Percentiles rank a stretch among this genome's conserved stretches.
Conservation (phyloP, 2,888 invertebrate genomes). For the Thelaira solivaga region DNA sequence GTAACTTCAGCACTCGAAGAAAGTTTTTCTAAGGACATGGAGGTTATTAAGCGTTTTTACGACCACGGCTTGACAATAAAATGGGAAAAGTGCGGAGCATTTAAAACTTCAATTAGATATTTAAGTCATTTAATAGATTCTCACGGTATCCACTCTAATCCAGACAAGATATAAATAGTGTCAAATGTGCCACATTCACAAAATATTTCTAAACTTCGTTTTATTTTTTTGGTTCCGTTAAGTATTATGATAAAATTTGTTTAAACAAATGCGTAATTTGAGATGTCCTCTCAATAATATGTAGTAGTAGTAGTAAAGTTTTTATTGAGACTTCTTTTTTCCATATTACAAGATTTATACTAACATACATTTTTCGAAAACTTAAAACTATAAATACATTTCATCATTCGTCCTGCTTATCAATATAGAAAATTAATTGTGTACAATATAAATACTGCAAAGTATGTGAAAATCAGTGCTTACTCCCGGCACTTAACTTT, state of each 20-base stretch:
- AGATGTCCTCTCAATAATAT: constrained; percentile 7
- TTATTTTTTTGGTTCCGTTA: constrained; percentile 24
- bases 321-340: background rate
- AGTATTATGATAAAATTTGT: constrained; percentile 32
- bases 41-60: constrained; percentile 35
- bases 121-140: constrained; percentile 32
- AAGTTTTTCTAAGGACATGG: background rate
- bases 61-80: constrained; percentile 16
- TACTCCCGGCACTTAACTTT: too few relatives aligned
- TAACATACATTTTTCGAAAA: too few relatives aligned
- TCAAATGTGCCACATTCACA: constrained; percentile 25
- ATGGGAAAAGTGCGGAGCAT: constrained; percentile 36
- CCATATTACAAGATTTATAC: too few relatives aligned
- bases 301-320: constrained; percentile 1
- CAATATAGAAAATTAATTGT: too few relatives aligned
- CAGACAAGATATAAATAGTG: constrained; percentile 17
- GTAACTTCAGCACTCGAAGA: background rate
- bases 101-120: constrained; percentile 25
- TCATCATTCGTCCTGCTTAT: too few relatives aligned
- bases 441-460: too few relatives aligned
- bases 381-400: too few relatives aligned
- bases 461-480: too few relatives aligned
- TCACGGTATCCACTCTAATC: constrained; percentile 18
- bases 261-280: constrained; percentile 8
- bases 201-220: constrained; percentile 36